phyloP scores from a whole-genome alignment of 2,888 invertebrate species.

The Ectemnius continuus region DNA sequence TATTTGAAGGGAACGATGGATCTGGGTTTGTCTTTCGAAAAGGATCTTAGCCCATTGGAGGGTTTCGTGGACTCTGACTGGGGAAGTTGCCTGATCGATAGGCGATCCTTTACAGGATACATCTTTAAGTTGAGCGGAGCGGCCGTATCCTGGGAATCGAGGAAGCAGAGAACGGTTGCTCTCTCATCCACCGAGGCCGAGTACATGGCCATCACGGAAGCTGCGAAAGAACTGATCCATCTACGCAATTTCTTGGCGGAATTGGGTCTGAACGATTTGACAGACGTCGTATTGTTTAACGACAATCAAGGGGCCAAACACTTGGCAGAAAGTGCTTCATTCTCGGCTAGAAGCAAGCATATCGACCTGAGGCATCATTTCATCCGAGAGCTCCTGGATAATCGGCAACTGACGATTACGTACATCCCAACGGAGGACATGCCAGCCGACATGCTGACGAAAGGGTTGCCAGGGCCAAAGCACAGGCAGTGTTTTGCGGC shows the following conservation, averaged over 20 bases:
- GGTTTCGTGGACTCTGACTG: background rate
- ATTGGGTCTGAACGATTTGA: background rate
- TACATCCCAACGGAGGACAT: background rate
- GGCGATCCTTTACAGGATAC: background rate
- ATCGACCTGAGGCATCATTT: slow-evolving; percentile 15
- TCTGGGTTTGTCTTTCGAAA: background rate
- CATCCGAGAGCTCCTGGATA: background rate
- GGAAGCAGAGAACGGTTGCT: slow-evolving; percentile 1
- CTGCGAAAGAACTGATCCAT: background rate
- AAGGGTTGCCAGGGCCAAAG: background rate
- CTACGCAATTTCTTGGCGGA: background rate
- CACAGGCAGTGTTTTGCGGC: background rate
- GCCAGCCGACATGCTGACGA: slow-evolving; percentile 8
- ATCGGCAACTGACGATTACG: background rate
- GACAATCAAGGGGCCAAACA: slow-evolving; percentile 1
- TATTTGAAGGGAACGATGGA: background rate
- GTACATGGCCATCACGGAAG: slow-evolving; percentile 8
- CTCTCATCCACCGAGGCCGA: background rate
- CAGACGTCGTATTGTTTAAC: background rate
- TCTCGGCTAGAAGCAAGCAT: slow-evolving; percentile 4
- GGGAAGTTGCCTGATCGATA: background rate
- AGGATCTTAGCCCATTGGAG: background rate
- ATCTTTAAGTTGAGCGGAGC: background rate
- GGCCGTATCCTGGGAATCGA: slow-evolving; percentile 1
- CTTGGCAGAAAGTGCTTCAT: background rate